A percentile compares a stretch with the other conserved stretches of the same genome.
Conservation (phyloP, 2,113 vertebrate species). For the Chelonoidis abingdonii region DNA sequence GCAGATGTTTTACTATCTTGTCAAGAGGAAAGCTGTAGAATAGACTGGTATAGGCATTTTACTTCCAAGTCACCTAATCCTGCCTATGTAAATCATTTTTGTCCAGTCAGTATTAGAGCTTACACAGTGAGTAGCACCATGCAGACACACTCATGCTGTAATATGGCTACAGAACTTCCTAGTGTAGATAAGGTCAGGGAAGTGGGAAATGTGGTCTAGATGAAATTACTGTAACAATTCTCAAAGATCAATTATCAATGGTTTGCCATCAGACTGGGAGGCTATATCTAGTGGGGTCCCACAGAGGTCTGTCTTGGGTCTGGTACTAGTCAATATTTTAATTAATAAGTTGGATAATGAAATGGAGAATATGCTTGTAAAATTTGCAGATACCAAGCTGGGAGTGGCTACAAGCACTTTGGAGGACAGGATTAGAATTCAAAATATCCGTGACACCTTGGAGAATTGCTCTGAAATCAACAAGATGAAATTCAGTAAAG, state of each 20-base stretch:
- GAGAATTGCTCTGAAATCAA: neutral
- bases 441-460: neutral
- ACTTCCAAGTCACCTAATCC: neutral
- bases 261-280: neutral
- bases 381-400: neutral
- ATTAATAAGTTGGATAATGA: neutral
- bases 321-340: neutral
- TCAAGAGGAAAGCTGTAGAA: neutral
- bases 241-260: neutral
- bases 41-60: neutral
- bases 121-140: neutral
- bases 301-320: neutral
- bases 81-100: neutral
- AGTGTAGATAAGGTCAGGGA: neutral
- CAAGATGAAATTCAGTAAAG: neutral
- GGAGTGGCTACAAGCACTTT: neutral
- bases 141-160: neutral
- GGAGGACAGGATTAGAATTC: neutral
- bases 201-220: neutral
- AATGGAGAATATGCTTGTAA: neutral
- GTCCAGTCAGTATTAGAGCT: neutral
- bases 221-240: neutral
- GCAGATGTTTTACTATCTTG: neutral
- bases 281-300: neutral
- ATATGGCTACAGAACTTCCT: neutral